Conservation (phyloP, 2,113 vertebrate genomes). For the Silurus glanis region DNA sequence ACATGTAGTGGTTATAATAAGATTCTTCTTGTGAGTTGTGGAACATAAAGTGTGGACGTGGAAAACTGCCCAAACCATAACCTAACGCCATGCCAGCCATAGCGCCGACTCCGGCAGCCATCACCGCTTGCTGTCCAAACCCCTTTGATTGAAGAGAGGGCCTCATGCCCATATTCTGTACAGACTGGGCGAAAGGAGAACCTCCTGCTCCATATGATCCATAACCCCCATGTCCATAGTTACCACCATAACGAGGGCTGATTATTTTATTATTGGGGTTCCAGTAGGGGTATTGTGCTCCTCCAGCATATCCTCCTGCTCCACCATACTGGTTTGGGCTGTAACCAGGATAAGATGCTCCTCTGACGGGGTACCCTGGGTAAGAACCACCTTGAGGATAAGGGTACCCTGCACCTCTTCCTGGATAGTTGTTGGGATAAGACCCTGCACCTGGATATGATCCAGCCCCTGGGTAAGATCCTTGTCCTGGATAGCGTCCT, state of each 20-base stretch:
- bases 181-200: conserved; percentile 70
- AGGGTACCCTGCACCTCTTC: conserved; percentile 41
- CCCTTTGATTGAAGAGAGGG: conserved; percentile 68
- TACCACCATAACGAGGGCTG: conserved; percentile 70
- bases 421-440: conserved; percentile 43
- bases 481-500: conserved; percentile 31
- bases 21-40: conserved; percentile 68
- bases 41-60: conserved; percentile 67
- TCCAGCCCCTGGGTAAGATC: conserved; percentile 14
- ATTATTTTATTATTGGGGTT: conserved; percentile 73
- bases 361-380: conserved; percentile 50
- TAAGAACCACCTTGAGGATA: conserved; percentile 54
- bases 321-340: conserved; percentile 44
- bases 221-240: conserved; percentile 62
- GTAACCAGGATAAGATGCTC: conserved; percentile 40
- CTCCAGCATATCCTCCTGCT: conserved; percentile 46
- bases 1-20: conserved; percentile 77
- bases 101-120: conserved; percentile 69
- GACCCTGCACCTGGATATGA: conserved; percentile 42
- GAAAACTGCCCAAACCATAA: conserved; percentile 72
- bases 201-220: conserved; percentile 58
- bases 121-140: conserved; percentile 65
- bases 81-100: conserved; percentile 73
- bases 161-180: conserved; percentile 59
- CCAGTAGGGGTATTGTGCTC: conserved; percentile 66